Evolutionary conservation across 1,140 invertebrate species (phyloP), one percentile per base, ranked within the genome.

Genomic region (Calosoma granatense): DNA sequence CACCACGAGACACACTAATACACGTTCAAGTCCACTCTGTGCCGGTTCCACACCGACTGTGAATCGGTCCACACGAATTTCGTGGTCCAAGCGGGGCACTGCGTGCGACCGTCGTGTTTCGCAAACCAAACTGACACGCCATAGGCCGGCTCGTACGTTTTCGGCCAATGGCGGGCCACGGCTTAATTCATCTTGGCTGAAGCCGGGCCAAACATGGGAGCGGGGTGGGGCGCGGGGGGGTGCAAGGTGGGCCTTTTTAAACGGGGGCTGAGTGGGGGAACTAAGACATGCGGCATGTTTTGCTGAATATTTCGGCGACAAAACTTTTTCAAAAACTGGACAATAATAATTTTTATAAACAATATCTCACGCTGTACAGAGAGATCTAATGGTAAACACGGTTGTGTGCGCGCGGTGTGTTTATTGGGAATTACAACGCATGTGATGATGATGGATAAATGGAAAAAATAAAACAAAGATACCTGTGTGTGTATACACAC

Each of bases 221-320:
- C 60, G 60, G 57, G 59, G 60, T 56, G 59, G 57, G 59, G 53
- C 57, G 62, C 51, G 15, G 21, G 11, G 26, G 39, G 39, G 55
- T n/a, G 20, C 0, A 12, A 19, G 11, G 20, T 6, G 22, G 26
- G 26, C 4, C 4, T 20, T 15, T n/a, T 20, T 17, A 51, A 41
- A 41, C 22, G 56, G 19, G 41, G 47, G 22, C 43, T 15, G 52
- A 26, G 39, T 22, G 14, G 6, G 53, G n/a, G n/a, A 21, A 59
- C 22, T 51, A 54, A 22, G 56, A 51, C 11, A 12, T 19, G 19
- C 11, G 11, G 19, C 51, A 20, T 30, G 26, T 30, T 30, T 9
- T n/a, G 4, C 59, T 61, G 59, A 60, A 63, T 63, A 61, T 63
- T 63, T 61, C 55, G 60, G 60, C 60, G 54, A 43, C 43, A 56